Base-by-base conservation (phyloP, 2,113 vertebrate species). In the Gymnocephalus cernua region DNA sequence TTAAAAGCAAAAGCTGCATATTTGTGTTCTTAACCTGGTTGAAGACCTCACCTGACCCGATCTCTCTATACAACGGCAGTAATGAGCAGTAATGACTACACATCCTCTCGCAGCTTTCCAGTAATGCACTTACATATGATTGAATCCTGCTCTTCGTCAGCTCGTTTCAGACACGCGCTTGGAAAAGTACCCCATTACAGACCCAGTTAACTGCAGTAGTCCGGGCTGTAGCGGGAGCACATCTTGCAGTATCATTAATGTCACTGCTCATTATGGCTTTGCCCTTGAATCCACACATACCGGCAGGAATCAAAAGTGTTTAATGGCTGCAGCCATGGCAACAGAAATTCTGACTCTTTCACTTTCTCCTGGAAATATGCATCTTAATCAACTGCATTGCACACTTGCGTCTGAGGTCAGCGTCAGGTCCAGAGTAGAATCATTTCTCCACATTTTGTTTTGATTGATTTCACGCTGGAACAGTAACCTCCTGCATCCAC, bases 191-290 rank as follows among this genome's bases (percentile, higher is more conserved):
- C 74, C 82, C 74, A 74, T 86, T 70, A 79, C 82, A 63, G 61
- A 79, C 66, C 74, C 77, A 48, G 80, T 88, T 86, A 69, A 69
- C 59, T 78, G 69, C 76, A 80, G 82, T 76, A 56, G 71, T 75
- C 70, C 25, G 44, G 74, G 27, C 79, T 7, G 69, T 32, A 58
- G 80, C 44, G 0, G 74, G 38, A 79, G 80, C 75, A 88, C 86
- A 84, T 89, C 82, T 93, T 84, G 79, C 77, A 85, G 87, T 48
- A 9, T 90, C 89, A 83, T 90, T 88, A 91, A 90, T 86, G 87
- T 83, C 90, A 73, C 82, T 44, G 77, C 67, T 89, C 80, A 80
- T 93, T 90, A 91, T 4, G 16, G 54, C 69, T 79, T 56, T 19
- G 76, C 66, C 74, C 79, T 86, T 75, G 80, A 83, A 83, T 90